A percentile compares a stretch with the other conserved stretches of the same genome.
Evolutionary conservation across 2,888 invertebrate species (phyloP).

Genomic region (Biston betularia): DNA sequence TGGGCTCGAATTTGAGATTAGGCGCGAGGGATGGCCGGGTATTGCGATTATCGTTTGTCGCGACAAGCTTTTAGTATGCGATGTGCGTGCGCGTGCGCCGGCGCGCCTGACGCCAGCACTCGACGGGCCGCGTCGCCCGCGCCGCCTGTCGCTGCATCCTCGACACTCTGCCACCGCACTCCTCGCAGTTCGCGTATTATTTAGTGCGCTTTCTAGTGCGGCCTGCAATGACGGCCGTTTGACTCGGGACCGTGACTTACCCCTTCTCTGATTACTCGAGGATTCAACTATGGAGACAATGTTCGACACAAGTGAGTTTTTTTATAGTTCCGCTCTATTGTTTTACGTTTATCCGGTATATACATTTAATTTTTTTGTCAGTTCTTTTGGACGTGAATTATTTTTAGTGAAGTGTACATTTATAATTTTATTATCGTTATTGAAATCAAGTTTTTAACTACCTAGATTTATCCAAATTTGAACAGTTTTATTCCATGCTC

Average conservation of each 20-base stretch:
- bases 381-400: neutral
- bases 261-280: slow-evolving; percentile 47
- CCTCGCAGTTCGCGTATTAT: slow-evolving; percentile 68
- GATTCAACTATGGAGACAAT: slow-evolving; percentile 58
- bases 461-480: neutral
- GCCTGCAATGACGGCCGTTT: slow-evolving; percentile 70
- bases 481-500: neutral
- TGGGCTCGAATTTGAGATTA: slow-evolving; percentile 72
- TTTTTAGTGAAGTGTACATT: neutral
- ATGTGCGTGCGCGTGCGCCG: slow-evolving; percentile 77
- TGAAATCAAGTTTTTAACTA: neutral
- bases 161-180: slow-evolving; percentile 67
- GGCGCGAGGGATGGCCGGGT: slow-evolving; percentile 63
- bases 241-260: slow-evolving; percentile 53
- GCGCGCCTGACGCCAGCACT: slow-evolving; percentile 72
- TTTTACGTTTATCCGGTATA: slow-evolving; percentile 36
- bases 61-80: slow-evolving; percentile 81
- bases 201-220: slow-evolving; percentile 73
- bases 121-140: slow-evolving; percentile 55
- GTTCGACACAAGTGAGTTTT: slow-evolving; percentile 65
- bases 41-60: slow-evolving; percentile 75
- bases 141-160: slow-evolving; percentile 58
- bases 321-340: slow-evolving; percentile 43
- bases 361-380: slow-evolving; percentile 5
- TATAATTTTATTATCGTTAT: neutral